These are phyloP conservation scores for Rhea americana DNA, from an alignment of 2,113 vertebrate species.

Conservation along the genomic window DNA sequence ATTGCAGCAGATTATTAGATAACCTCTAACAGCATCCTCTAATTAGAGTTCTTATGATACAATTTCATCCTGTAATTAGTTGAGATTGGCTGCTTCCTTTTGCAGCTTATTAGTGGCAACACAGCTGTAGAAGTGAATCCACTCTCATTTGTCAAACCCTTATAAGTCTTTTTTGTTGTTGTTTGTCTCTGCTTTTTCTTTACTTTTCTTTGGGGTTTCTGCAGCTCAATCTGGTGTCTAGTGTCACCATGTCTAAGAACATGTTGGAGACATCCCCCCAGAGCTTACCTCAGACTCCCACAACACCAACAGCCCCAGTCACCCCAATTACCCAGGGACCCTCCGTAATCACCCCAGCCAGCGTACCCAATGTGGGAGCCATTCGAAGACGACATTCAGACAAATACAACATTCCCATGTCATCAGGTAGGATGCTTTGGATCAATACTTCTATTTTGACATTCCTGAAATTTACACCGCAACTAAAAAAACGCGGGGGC, in stretches of 20 bases:
- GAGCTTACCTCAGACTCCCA: constrained; percentile 99
- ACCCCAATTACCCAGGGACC: constrained; percentile 98
- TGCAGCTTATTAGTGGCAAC: constrained; percentile 95
- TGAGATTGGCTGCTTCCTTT: constrained; percentile 95
- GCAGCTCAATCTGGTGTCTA: constrained; percentile 99
- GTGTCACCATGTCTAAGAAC: constrained; percentile 99
- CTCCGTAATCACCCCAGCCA: constrained; percentile 95
- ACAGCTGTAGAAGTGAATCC: constrained; percentile 89
- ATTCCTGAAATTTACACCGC: background rate
- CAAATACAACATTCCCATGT: constrained; percentile 98
- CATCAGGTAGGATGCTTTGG: constrained; percentile 88
- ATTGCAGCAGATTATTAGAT: constrained; percentile 94
- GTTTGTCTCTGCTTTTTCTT: constrained; percentile 64
- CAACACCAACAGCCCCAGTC: constrained; percentile 96
- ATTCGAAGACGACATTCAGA: constrained; percentile 98
- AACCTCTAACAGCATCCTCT: constrained; percentile 96
- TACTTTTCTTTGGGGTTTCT: constrained; percentile 73
- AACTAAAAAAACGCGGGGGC: background rate
- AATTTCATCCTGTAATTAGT: constrained; percentile 99
- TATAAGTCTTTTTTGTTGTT: constrained; percentile 73
- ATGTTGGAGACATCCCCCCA: constrained; percentile 95
- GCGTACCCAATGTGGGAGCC: constrained; percentile 96
- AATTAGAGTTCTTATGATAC: constrained; percentile 99
- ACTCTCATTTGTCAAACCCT: constrained; percentile 88
- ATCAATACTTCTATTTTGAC: background rate